phyloP scores from a whole-genome alignment of 2,113 vertebrate species.

The Platycercus adscitus region DNA sequence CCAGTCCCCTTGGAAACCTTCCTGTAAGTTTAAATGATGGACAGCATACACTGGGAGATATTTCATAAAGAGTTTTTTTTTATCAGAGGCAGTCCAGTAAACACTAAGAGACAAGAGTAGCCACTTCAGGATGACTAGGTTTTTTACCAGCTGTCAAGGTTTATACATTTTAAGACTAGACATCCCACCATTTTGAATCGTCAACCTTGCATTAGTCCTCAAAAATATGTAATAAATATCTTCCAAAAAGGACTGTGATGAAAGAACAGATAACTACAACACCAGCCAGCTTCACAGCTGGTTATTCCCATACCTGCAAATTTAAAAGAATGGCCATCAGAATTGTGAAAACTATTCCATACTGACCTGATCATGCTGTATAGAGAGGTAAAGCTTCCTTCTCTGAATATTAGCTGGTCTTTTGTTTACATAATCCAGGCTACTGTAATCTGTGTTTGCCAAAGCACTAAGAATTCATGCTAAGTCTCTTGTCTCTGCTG shows the following conservation, averaged over 20 bases:
- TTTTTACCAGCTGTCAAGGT: not conserved
- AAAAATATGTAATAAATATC: not conserved
- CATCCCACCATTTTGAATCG: not conserved
- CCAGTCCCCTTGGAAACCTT: not conserved
- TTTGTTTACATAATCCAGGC: not conserved
- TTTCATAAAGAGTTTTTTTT: not conserved
- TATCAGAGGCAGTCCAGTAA: not conserved
- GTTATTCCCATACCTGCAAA: not conserved
- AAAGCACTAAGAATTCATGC: not conserved
- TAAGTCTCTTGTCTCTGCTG: not conserved
- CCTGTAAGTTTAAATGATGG: not conserved
- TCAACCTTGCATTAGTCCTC: not conserved
- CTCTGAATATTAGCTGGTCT: not conserved
- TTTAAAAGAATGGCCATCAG: not conserved
- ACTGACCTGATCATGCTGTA: fast-evolving
- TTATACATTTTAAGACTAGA: not conserved
- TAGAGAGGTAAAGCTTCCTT: not conserved
- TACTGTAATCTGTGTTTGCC: not conserved
- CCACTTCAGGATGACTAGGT: not conserved
- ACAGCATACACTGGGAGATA: not conserved
- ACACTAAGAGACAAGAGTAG: not conserved
- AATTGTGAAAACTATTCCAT: not conserved
- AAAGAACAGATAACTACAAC: not conserved
- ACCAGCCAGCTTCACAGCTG: not conserved
- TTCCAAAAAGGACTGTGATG: not conserved